Base-by-base conservation (phyloP, 1,140 invertebrate species). In the Drosophila trapezifrons region DNA sequence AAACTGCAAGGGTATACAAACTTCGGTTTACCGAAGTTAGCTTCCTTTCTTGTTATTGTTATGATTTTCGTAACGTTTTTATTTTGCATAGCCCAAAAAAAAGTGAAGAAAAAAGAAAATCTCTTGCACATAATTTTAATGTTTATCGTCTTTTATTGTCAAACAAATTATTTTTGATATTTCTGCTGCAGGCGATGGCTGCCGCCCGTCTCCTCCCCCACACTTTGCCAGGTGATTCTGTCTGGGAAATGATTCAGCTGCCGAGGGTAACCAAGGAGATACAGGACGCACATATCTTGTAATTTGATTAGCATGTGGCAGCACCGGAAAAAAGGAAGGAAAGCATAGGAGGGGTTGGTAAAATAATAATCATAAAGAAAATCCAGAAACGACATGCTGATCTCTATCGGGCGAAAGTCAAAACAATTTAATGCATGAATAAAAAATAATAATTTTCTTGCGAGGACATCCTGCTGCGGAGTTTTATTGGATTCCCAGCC, bases 111-210 rank as follows among this genome's bases (percentile, higher is more conserved):
- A 54, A 56, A 65, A 29, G 40, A 60, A 84, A 84, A 85, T 85
- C 72, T 83, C 79, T 80, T 69, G 73, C 65, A 89, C 84, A 91
- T 91, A 89, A 91, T 91, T 91, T 89, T 91, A 89, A 91, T 90
- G 89, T 91, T 90, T 91, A 91, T 91, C 89, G 81, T 91, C 89
- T 90, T 91, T 90, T 90, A 91, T 91, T 91, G 89, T 91, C 89
- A 90, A 91, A 89, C 89, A 91, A 91, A 91, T 91, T 91, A 91
- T 91, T 91, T 91, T 91, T 89, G 78, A 90, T 90, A 90, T 81
- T 75, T 65, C 62, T 70, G 89, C 89, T 89, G 81, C 81, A 91
- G 87, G 82, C 82, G 58, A 67, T 40, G 67, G 64, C 18, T 45
- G 1, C 25, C n/a, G 10, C 35, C 15, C 49, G n/a, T n/a, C n/a